Evolutionary conservation across 2,113 vertebrate species (phyloP).

Genomic region (Chamaetylas fuelleborni): DNA sequence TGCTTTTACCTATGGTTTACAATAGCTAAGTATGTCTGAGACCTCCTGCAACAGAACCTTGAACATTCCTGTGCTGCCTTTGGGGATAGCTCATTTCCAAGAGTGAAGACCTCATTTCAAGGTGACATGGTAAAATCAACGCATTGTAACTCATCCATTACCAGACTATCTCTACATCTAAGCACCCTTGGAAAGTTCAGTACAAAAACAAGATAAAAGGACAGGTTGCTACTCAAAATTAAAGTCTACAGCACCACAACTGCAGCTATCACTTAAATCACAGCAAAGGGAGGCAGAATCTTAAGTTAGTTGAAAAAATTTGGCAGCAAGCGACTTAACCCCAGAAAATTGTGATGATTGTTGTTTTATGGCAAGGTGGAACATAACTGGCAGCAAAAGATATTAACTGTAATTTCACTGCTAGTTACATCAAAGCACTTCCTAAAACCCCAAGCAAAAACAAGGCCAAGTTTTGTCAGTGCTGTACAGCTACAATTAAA

Average conservation of each 20-base stretch:
- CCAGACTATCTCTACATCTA: not conserved
- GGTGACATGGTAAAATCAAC: not conserved
- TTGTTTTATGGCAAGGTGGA: conserved; percentile 11
- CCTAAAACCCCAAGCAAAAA: not conserved
- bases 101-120: not conserved
- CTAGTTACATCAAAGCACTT: conserved; percentile 16
- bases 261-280: not conserved
- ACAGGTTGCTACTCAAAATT: not conserved
- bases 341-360: not conserved
- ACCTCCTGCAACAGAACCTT: not conserved
- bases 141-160: not conserved
- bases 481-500: conserved; percentile 1
- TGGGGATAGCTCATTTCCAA: not conserved
- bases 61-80: fast-evolving
- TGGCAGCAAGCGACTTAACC: not conserved
- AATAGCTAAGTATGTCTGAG: not conserved
- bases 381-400: not conserved
- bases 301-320: not conserved
- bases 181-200: not conserved
- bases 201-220: not conserved
- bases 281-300: not conserved
- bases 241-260: not conserved
- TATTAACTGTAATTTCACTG: not conserved
- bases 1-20: not conserved
- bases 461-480: conserved; percentile 11